These are phyloP conservation scores for Ophion slaviceki DNA, from an alignment of 2,888 invertebrate species.

Conservation along the genomic window DNA sequence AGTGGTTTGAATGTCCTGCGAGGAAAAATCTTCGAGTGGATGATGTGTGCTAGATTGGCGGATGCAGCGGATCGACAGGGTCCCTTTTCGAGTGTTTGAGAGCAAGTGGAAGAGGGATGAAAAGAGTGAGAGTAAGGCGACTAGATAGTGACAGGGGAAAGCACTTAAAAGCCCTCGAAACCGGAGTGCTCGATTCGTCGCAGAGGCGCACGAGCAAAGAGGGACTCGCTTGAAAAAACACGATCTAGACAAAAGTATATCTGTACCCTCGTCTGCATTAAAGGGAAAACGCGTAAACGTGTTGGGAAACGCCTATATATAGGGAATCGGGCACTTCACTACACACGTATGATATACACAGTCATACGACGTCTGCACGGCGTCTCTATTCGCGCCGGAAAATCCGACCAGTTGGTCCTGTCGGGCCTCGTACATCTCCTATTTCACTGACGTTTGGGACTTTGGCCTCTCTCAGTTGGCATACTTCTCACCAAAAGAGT, in stretches of 20 bases:
- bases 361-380: neutral
- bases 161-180: slow-evolving; percentile 75
- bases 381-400: slow-evolving; percentile 47
- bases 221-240: slow-evolving; percentile 41
- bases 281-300: slow-evolving; percentile 25
- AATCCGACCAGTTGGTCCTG: slow-evolving; percentile 53
- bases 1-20: slow-evolving; percentile 32
- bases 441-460: slow-evolving; percentile 37
- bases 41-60: slow-evolving; percentile 56
- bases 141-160: slow-evolving; percentile 72
- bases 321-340: slow-evolving; percentile 13
- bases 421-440: slow-evolving; percentile 21
- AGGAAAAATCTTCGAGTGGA: slow-evolving; percentile 40
- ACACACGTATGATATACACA: slow-evolving; percentile 9
- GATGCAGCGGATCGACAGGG: slow-evolving; percentile 50
- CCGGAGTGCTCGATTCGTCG: slow-evolving; percentile 65
- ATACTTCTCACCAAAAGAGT: slow-evolving; percentile 15
- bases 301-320: slow-evolving; percentile 35
- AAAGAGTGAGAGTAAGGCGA: slow-evolving; percentile 23
- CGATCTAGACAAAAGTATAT: slow-evolving; percentile 53
- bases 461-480: slow-evolving; percentile 22
- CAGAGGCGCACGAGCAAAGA: slow-evolving; percentile 38
- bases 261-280: slow-evolving; percentile 16
- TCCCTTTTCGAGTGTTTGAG: slow-evolving; percentile 44
- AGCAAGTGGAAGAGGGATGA: slow-evolving; percentile 26